Conservation (phyloP, 2,797 vertebrate species). For the Eleutherodactylus coqui region DNA sequence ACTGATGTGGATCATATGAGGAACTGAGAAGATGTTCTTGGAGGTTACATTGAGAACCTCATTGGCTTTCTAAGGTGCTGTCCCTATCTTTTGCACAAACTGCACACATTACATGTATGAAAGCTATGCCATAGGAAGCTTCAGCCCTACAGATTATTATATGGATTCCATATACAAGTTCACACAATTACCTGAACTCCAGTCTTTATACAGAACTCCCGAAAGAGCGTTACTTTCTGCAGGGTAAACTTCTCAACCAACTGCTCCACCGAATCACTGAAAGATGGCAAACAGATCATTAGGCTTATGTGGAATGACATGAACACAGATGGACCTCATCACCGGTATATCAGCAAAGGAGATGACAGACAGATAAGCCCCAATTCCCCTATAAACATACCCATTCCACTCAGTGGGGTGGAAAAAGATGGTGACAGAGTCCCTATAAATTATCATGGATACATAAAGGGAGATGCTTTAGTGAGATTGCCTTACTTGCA, state of each 20-base stretch:
- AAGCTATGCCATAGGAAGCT: background rate
- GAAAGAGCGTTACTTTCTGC: slow-evolving; percentile 81
- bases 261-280: slow-evolving; percentile 77
- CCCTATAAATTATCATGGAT: no score
- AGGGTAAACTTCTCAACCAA: slow-evolving; percentile 79
- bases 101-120: background rate
- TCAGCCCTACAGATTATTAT: slow-evolving; percentile 36
- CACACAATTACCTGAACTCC: slow-evolving; percentile 80
- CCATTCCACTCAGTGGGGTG: no score
- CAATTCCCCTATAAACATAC: background rate
- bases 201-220: slow-evolving; percentile 83
- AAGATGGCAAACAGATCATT: slow-evolving; percentile 23
- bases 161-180: slow-evolving; percentile 30
- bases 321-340: background rate
- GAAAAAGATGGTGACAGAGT: no score
- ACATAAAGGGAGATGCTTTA: no score
- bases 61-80: no score
- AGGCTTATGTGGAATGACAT: background rate
- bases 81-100: no score
- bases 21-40: no score
- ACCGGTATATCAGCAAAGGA: background rate
- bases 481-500: no score
- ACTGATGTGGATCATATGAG: no score
- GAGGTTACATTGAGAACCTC: no score
- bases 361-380: background rate